A percentile compares a stretch with the other conserved stretches of the same genome.
Conservation (phyloP, 2,797 vertebrate genomes). For the Coreius guichenoti region DNA sequence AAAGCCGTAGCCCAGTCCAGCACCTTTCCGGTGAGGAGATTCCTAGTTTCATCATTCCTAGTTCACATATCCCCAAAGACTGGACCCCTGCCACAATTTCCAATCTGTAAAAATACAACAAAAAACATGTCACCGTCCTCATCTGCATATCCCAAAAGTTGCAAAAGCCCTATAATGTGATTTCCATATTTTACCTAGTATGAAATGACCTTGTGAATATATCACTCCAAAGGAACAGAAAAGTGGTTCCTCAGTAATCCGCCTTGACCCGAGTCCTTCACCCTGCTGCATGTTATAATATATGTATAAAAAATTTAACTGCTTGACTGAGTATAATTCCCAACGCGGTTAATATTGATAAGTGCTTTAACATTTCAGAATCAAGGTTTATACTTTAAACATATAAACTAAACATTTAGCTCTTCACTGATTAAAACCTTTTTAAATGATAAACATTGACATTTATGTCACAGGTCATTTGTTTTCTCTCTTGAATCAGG, state of each 20-base stretch:
- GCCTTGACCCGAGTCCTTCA: not conserved
- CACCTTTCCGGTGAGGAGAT: too few relatives aligned
- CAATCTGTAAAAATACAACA: not conserved
- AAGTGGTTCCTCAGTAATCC: not conserved
- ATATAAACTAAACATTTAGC: not conserved
- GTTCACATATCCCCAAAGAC: not conserved
- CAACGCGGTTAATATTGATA: not conserved
- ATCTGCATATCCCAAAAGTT: conserved; percentile 19
- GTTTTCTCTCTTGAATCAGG: not conserved
- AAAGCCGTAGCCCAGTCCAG: too few relatives aligned
- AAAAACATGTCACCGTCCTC: conserved; percentile 17
- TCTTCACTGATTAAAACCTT: conserved; percentile 2
- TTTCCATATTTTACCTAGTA: conserved; percentile 31
- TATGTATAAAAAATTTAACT: not conserved
- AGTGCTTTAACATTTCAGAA: not conserved
- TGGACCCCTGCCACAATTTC: conserved; percentile 2
- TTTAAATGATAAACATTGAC: conserved; percentile 11
- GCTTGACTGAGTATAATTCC: not conserved
- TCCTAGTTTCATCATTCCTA: conserved; percentile 37
- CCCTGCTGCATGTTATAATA: conserved; percentile 11
- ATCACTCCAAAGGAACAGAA: conserved; percentile 6
- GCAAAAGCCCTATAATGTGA: conserved; percentile 4
- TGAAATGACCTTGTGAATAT: conserved; percentile 19
- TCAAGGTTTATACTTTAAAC: conserved; percentile 19
- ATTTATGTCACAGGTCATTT: too few relatives aligned